phyloP scores from a whole-genome alignment of 2,888 invertebrate genomes.

The Caenorhabditis sinica region DNA sequence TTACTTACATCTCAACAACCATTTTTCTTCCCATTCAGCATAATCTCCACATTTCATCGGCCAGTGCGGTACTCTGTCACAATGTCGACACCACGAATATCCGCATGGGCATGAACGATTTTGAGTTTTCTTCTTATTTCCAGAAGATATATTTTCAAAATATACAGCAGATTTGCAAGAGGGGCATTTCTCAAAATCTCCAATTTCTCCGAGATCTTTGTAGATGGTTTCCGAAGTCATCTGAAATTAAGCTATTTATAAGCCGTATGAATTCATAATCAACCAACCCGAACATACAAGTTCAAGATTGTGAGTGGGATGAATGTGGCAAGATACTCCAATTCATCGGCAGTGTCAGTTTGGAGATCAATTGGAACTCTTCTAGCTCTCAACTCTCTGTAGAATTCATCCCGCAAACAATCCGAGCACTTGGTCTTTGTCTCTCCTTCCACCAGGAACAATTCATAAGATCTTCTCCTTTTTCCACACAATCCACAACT shows the following conservation, averaged over 20 bases:
- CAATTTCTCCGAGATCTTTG: conserved; percentile 30
- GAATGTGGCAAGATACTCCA: conserved; percentile 47
- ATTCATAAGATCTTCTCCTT: conserved; percentile 12
- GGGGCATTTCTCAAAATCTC: conserved; percentile 41
- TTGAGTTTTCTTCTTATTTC: conserved; percentile 18
- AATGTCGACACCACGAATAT: conserved; percentile 50
- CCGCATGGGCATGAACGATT: conserved; percentile 52
- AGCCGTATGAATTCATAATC: no score
- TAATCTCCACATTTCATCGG: conserved; percentile 44
- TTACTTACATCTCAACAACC: conserved; percentile 55
- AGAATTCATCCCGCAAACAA: conserved; percentile 37
- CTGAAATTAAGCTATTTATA: neutral
- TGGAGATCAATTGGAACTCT: conserved; percentile 43
- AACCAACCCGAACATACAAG: conserved; percentile 42
- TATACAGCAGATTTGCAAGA: conserved; percentile 33
- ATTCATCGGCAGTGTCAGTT: conserved; percentile 43
- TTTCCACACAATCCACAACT: conserved; percentile 21
- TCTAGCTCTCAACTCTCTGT: conserved; percentile 39
- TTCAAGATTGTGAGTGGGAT: conserved; percentile 43
- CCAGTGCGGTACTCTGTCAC: conserved; percentile 48
- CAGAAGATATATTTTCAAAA: neutral
- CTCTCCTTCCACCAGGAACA: conserved; percentile 31
- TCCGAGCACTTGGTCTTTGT: conserved; percentile 21
- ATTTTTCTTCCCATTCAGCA: conserved; percentile 53
- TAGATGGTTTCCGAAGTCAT: conserved; percentile 35